A percentile compares a stretch with the other conserved stretches of the same genome.
Evolutionary conservation across 2,113 vertebrate species (phyloP).

Genomic region (Ibidorhyncha struthersii): DNA sequence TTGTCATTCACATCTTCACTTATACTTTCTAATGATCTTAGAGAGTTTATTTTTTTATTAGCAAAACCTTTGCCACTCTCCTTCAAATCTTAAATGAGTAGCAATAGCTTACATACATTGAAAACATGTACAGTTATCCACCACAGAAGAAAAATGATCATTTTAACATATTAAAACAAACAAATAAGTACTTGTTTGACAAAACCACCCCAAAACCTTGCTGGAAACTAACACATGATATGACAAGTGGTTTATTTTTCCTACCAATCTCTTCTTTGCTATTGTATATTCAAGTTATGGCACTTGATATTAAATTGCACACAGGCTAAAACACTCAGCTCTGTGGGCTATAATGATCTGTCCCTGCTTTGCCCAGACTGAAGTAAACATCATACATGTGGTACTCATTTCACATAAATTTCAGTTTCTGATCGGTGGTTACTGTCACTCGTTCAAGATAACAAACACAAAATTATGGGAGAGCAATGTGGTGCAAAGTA

Average conservation of each 20-base stretch:
- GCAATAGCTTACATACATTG: constrained; percentile 35
- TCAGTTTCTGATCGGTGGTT: constrained; percentile 72
- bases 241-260: constrained; percentile 75
- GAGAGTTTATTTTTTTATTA: constrained; percentile 75
- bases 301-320: constrained; percentile 70
- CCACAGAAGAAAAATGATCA: constrained; percentile 19
- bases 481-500: constrained; percentile 65
- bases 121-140: constrained; percentile 28
- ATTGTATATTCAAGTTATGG: constrained; percentile 63
- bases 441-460: constrained; percentile 73
- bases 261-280: constrained; percentile 37
- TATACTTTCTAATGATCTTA: constrained; percentile 33
- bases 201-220: constrained; percentile 56
- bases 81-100: constrained; percentile 57
- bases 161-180: constrained; percentile 63
- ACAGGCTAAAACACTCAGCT: constrained; percentile 53
- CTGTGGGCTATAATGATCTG: constrained; percentile 2
- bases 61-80: constrained; percentile 64
- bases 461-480: constrained; percentile 68
- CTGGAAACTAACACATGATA: constrained; percentile 61
- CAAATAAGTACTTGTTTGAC: constrained; percentile 72
- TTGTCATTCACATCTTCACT: constrained; percentile 16
- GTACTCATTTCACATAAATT: constrained; percentile 74
- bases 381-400: constrained; percentile 74
- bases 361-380: constrained; percentile 54